Conservation (phyloP, 2,113 vertebrate species). For the Chelonoidis abingdonii region DNA sequence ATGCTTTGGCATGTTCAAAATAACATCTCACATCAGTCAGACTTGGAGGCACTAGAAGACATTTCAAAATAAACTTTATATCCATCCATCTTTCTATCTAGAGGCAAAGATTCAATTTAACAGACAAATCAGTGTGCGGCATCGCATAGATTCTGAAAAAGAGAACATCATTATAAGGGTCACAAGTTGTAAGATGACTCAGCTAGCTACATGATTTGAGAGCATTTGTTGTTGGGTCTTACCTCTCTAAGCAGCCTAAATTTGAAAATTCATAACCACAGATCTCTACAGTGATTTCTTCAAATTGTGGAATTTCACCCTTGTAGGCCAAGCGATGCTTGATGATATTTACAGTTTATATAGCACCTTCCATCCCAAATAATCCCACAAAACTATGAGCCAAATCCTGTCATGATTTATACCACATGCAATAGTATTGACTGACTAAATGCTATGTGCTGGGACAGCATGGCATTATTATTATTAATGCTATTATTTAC, state of each 20-base stretch:
- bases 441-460: neutral
- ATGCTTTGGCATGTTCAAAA: slow-evolving; percentile 85
- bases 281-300: neutral
- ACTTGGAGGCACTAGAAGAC: slow-evolving; percentile 76
- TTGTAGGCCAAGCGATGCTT: neutral
- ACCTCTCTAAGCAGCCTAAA: slow-evolving; percentile 6
- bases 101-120: slow-evolving; percentile 70
- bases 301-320: neutral
- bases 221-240: neutral
- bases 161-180: slow-evolving; percentile 35
- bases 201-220: slow-evolving; percentile 31
- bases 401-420: neutral
- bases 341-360: neutral
- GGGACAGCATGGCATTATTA: neutral
- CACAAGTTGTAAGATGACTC: slow-evolving; percentile 44
- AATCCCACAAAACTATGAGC: neutral
- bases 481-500: neutral
- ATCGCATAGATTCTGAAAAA: slow-evolving; percentile 27
- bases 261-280: neutral
- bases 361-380: neutral
- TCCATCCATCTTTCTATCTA: slow-evolving; percentile 43
- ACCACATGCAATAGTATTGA: neutral
- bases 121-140: slow-evolving; percentile 53
- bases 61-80: slow-evolving; percentile 76
- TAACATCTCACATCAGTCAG: slow-evolving; percentile 87